These are phyloP conservation scores for Hydraecia micacea DNA, from an alignment of 2,888 invertebrate genomes.

Conservation along the genomic window DNA sequence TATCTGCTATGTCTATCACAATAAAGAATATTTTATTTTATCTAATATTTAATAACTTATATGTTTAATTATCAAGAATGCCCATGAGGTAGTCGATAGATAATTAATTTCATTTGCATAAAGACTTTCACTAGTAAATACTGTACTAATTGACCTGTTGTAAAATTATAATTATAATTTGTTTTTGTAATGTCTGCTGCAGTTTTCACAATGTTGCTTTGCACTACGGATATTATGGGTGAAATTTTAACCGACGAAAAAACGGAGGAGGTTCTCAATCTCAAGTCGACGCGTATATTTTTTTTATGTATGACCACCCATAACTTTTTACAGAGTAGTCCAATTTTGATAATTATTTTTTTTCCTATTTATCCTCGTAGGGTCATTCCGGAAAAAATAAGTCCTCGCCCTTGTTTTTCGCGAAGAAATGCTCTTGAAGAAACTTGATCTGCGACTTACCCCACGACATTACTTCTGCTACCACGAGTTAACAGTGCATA, in stretches of 20 bases:
- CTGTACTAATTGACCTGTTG: slow-evolving; percentile 29
- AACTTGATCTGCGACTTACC: neutral
- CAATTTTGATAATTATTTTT: too few species aligned
- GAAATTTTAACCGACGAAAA: too few species aligned
- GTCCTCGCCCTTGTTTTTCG: neutral
- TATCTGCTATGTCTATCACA: neutral
- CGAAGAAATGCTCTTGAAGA: neutral
- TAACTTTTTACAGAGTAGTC: too few species aligned
- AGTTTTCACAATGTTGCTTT: too few species aligned
- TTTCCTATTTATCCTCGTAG: too few species aligned
- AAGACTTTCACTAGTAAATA: slow-evolving; percentile 37
- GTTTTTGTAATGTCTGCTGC: neutral
- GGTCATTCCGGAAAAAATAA: neutral
- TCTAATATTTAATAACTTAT: slow-evolving; percentile 4
- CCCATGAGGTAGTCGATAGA: slow-evolving; percentile 22
- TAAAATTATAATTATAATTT: slow-evolving; percentile 19
- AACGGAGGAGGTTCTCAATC: too few species aligned
- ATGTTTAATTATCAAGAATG: slow-evolving; percentile 15
- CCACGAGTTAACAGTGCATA: too few species aligned
- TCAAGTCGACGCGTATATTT: too few species aligned
- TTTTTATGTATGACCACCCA: too few species aligned
- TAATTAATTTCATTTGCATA: slow-evolving; percentile 39
- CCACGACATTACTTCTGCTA: neutral
- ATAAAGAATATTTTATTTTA: slow-evolving; percentile 16
- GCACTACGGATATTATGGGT: neutral